Evolutionary conservation across 2,113 vertebrate species (phyloP).

Genomic region (Rhagologus leucostigma): DNA sequence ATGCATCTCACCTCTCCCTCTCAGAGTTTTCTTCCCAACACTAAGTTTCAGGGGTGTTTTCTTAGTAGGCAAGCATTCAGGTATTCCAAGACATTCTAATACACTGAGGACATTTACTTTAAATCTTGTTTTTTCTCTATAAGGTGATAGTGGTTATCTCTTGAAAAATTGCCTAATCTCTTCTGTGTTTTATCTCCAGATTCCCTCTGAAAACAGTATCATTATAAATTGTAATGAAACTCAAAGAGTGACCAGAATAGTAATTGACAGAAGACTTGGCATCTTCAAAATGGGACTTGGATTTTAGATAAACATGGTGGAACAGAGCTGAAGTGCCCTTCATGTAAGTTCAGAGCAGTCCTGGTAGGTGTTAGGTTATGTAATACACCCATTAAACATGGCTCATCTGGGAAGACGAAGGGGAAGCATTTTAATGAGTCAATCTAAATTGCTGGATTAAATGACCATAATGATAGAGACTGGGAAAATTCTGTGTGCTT

Average conservation of each 20-base stretch:
- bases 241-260: conserved; percentile 52
- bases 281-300: conserved; percentile 6
- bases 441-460: not conserved
- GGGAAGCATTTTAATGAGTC: not conserved
- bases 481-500: not conserved
- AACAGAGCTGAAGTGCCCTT: not conserved
- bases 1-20: not conserved
- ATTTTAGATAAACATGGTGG: not conserved
- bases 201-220: conserved; percentile 51
- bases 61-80: not conserved
- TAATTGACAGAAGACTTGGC: conserved; percentile 45
- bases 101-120: not conserved
- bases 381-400: not conserved
- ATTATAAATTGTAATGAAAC: conserved; percentile 68
- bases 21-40: not conserved
- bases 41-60: not conserved
- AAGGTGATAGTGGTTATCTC: conserved; percentile 16
- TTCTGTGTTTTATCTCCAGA: conserved; percentile 44
- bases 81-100: not conserved
- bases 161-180: conserved; percentile 65
- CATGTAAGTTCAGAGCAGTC: not conserved
- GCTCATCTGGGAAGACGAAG: not conserved
- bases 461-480: not conserved
- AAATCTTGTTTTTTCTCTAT: not conserved
- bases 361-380: not conserved